Percentiles rank a stretch among this genome's conserved stretches.
Conservation (phyloP, 1,140 invertebrate species). For the Orchesella cincta region DNA sequence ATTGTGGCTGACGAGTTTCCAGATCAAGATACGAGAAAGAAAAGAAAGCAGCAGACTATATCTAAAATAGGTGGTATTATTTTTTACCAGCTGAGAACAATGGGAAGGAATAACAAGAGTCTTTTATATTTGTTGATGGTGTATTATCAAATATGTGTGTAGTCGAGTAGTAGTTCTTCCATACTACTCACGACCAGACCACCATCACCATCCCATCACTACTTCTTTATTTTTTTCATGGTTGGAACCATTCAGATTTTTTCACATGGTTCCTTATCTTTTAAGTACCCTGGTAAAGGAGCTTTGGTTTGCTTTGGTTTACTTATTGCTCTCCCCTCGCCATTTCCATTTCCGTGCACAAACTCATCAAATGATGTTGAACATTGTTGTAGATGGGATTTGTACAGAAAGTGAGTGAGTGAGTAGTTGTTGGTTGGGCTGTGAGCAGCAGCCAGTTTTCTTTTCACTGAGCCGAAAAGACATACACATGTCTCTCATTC, state of each 20-base stretch:
- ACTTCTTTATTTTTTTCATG: not conserved
- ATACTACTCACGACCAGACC: not conserved
- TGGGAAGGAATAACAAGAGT: not conserved
- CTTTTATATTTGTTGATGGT: not conserved
- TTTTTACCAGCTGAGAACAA: conserved; percentile 3
- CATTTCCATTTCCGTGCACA: conserved; percentile 27
- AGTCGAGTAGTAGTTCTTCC: not conserved
- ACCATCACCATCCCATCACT: not conserved
- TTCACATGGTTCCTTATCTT: conserved; percentile 23
- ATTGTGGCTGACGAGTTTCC: conserved; percentile 26
- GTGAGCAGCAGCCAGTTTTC: no score
- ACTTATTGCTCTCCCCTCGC: conserved; percentile 27
- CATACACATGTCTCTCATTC: conserved; percentile 22
- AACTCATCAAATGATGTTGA: conserved; percentile 29
- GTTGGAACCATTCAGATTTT: conserved; percentile 18
- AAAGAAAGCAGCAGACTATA: not conserved
- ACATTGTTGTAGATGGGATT: conserved; percentile 26
- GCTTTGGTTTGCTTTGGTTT: conserved; percentile 27
- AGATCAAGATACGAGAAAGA: not conserved
- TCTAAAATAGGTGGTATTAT: not conserved
- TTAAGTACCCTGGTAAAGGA: conserved; percentile 16
- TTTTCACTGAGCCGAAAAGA: conserved; percentile 24
- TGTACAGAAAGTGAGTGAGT: no score
- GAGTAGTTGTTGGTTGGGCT: no score
- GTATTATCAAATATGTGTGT: not conserved